phyloP scores from a whole-genome alignment of 2,113 vertebrate genomes.

The Melanotaenia duboulayi region DNA sequence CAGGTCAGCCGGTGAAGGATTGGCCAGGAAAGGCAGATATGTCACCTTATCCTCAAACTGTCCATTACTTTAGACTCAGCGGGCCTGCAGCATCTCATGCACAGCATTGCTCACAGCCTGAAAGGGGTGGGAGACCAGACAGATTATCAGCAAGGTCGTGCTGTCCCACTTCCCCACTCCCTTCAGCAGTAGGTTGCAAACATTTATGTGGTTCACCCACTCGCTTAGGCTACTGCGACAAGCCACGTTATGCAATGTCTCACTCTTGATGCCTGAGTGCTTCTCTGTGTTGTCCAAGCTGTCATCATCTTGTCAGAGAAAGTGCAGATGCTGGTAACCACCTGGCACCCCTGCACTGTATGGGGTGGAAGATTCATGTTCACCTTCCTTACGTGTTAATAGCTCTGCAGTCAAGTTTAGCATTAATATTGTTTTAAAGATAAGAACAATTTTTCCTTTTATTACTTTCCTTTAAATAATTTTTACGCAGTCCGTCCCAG shows the following conservation, averaged over 20 bases:
- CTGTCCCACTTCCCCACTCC: conserved; percentile 68
- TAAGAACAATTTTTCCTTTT: too few relatives aligned
- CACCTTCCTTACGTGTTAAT: not conserved
- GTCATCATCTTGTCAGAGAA: conserved; percentile 30
- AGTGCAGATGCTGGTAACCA: not conserved
- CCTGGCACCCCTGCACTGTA: not conserved
- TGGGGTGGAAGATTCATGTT: not conserved
- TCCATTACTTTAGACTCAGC: conserved; percentile 50
- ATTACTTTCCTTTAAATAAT: too few relatives aligned
- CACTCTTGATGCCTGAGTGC: conserved; percentile 45
- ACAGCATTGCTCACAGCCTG: conserved; percentile 48
- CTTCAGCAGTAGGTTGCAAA: conserved; percentile 48
- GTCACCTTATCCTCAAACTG: conserved; percentile 61
- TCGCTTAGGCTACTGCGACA: conserved; percentile 56
- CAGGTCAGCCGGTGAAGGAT: conserved; percentile 35
- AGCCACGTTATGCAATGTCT: conserved; percentile 48
- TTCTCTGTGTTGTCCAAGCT: conserved; percentile 23
- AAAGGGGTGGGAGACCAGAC: conserved; percentile 57
- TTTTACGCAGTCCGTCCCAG: too few relatives aligned
- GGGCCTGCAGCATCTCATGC: conserved; percentile 40
- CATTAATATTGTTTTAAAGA: not conserved
- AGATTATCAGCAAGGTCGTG: conserved; percentile 75
- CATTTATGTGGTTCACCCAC: conserved; percentile 24
- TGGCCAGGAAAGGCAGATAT: conserved; percentile 31
- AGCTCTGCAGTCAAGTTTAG: not conserved